A percentile compares a stretch with the other conserved stretches of the same genome.
phyloP scores from a whole-genome alignment of 2,888 invertebrate genomes.

The Noctua fimbriata region DNA sequence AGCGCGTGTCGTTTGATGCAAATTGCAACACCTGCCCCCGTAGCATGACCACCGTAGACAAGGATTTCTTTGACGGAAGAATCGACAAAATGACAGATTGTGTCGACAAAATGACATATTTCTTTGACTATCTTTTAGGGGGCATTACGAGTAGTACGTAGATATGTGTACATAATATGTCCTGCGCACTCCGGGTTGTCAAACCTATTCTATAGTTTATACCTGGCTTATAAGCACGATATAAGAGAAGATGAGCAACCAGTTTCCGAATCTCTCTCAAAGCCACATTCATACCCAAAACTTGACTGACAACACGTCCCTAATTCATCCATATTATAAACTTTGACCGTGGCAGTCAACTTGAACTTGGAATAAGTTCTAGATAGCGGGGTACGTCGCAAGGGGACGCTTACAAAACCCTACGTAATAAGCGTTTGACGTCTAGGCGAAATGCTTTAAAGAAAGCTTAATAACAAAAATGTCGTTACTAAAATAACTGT shows the following conservation, averaged over 20 bases:
- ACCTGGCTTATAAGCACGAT: background rate
- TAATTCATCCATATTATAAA: background rate
- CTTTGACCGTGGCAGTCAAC: background rate
- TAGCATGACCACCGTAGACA: too few relatives aligned
- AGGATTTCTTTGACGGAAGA: too few relatives aligned
- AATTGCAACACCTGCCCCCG: background rate
- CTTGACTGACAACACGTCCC: background rate
- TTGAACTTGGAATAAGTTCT: conserved; percentile 12
- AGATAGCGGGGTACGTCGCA: background rate
- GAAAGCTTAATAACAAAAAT: background rate
- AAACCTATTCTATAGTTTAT: background rate
- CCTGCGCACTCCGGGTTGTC: background rate
- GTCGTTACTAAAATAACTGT: background rate
- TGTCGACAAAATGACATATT: too few relatives aligned
- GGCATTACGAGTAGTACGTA: background rate
- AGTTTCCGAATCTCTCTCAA: background rate
- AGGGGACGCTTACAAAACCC: conserved; percentile 2
- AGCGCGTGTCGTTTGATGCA: background rate
- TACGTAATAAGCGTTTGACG: conserved; percentile 13
- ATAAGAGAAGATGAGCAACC: background rate
- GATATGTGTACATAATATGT: too few relatives aligned
- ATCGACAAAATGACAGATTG: too few relatives aligned
- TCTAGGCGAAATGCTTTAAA: background rate
- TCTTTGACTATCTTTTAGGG: too few relatives aligned
- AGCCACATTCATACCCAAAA: background rate